Base-by-base conservation (phyloP, 2,888 invertebrate species). In the Tupiocoris notatus region DNA sequence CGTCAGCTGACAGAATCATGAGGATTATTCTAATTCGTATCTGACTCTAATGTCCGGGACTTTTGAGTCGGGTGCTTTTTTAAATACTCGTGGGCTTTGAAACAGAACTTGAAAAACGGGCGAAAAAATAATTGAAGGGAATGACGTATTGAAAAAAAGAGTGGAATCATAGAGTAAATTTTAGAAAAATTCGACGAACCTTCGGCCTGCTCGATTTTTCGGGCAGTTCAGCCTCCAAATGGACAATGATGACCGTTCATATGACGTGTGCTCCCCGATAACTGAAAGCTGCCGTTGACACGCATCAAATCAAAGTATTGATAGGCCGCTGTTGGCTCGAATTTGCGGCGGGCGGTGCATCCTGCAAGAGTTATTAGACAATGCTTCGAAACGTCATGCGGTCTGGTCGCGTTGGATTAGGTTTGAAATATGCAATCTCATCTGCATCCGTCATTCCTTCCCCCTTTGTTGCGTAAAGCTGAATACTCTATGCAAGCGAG, bases 381-480 rank as follows among this genome's bases (percentile, higher is more conserved):
- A 18, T 63, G 20, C 39, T 3, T 39, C 65, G 39, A 18, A 24
- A 17, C 65, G 24, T 24, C 64, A 64, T n/a, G 21, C 6, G 22
- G 63, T n/a, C 23, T 21, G 22, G 1, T 23, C 22, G 22, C 18
- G 20, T 39, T 39, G 65, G 65, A 65, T 65, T 65, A 65, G 65
- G 65, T 65, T 65, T 65, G 65, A 65, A 65, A 65, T 65, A 65
- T 65, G 65, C 65, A 65, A 39, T 65, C 65, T 65, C 65, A 65
- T 65, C 65, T 25, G 39, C 65, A 65, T 65, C 39, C 39, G 65
- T 65, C 65, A 63, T 63, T 25, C 23, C 9, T 23, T 39, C 9
- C 18, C 6, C 65, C 25, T 20, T 25, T 20, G 25, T 39, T 65
- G 39, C 65, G 25, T 20, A 20, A 25, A 65, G 20, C 25, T 20